These are phyloP conservation scores for Troilus luridus DNA, from an alignment of 2,888 invertebrate genomes.

Conservation along the genomic window DNA sequence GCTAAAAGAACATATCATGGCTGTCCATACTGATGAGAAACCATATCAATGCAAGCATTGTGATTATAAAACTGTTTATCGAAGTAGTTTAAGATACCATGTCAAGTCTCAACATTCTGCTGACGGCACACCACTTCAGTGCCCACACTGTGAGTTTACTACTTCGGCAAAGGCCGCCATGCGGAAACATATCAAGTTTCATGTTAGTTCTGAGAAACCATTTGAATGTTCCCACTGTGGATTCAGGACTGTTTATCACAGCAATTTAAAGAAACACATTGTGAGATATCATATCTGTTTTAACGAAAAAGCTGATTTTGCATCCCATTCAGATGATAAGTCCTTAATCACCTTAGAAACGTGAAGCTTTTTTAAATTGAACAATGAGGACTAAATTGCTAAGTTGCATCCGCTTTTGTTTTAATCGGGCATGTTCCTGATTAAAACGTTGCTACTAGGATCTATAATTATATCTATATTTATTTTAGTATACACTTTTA, in stretches of 20 bases:
- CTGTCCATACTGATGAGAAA: constrained; percentile 10
- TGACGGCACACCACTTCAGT: neutral
- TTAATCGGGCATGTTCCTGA: neutral
- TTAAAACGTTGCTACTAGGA: neutral
- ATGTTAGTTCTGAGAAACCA: neutral
- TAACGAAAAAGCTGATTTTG: neutral
- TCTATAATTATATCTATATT: neutral
- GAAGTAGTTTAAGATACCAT: constrained; percentile 23
- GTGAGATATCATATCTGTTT: neutral
- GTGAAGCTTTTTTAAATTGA: neutral
- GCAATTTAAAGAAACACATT: constrained; percentile 27
- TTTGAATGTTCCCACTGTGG: constrained; percentile 34
- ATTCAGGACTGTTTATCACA: constrained; percentile 25
- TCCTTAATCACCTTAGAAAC: neutral
- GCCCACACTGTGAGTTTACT: constrained; percentile 1
- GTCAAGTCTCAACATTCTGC: neutral
- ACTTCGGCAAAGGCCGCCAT: neutral
- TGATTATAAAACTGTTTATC: constrained; percentile 37
- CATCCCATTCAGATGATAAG: neutral
- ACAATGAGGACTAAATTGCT: neutral
- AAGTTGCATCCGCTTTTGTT: neutral
- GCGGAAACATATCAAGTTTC: constrained; percentile 35
- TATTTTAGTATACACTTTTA: neutral
- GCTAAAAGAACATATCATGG: constrained; percentile 9
- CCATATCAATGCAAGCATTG: constrained; percentile 5